These are phyloP conservation scores for Micrasema minimum DNA, from an alignment of 1,140 invertebrate species.

Conservation along the genomic window DNA sequence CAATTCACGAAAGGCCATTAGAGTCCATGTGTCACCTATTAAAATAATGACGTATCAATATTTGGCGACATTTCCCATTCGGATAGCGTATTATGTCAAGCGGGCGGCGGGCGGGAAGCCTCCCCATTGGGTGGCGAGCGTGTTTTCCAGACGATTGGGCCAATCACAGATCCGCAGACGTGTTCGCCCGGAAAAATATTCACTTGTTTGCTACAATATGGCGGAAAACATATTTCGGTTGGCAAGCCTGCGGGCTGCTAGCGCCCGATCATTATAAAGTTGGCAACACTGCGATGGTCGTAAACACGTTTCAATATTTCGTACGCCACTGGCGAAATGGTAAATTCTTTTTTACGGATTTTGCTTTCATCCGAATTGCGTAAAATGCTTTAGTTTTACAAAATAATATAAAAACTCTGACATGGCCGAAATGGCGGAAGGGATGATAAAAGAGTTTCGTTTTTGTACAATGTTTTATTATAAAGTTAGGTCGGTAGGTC, in stretches of 20 bases:
- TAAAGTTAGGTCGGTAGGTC: too few species aligned
- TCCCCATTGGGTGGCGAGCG: conserved; percentile 36
- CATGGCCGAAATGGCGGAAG: too few species aligned
- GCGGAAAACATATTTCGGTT: conserved; percentile 37
- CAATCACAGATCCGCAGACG: conserved; percentile 41
- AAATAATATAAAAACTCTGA: too few species aligned
- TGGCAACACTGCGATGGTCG: conserved; percentile 10
- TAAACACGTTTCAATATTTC: conserved; percentile 31
- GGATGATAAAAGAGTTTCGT: too few species aligned
- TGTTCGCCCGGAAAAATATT: conserved; percentile 45
- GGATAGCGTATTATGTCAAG: conserved; percentile 25
- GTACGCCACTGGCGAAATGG: conserved; percentile 10
- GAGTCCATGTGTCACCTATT: neutral
- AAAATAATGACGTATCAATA: conserved; percentile 36
- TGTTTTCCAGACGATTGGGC: conserved; percentile 52
- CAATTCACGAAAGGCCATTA: neutral
- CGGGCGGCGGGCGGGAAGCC: neutral
- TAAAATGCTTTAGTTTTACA: too few species aligned
- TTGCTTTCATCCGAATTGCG: too few species aligned
- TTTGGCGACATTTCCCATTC: conserved; percentile 23
- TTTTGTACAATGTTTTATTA: too few species aligned
- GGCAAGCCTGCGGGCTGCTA: conserved; percentile 19
- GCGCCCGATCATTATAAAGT: too few species aligned
- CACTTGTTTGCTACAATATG: conserved; percentile 52
- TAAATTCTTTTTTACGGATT: too few species aligned